Evolutionary conservation across 92 coral and sea anemone genomes (phyloP).

Genomic region (Micromussa lordhowensis): DNA sequence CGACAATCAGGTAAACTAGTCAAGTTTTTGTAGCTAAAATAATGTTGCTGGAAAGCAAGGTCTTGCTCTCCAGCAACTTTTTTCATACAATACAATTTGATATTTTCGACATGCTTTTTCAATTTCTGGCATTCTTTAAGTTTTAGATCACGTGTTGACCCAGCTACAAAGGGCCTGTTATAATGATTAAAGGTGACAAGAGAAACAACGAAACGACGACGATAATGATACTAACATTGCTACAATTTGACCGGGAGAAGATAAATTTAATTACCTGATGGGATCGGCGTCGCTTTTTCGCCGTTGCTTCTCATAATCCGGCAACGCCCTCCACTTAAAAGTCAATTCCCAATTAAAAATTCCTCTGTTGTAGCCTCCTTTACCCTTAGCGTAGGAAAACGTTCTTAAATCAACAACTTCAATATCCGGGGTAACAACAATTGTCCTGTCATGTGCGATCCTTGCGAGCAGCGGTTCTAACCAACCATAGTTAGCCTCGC

Average conservation of each 20-base stretch:
- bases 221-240: background rate
- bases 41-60: too few species aligned
- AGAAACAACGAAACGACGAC: background rate
- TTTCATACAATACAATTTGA: too few species aligned
- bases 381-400: conserved; percentile 77
- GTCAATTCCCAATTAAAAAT: conserved; percentile 98
- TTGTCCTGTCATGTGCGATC: conserved; percentile 84
- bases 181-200: background rate
- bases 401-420: conserved; percentile 93
- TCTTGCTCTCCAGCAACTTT: too few species aligned
- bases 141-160: too few species aligned
- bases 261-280: conserved; percentile 64
- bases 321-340: conserved; percentile 92
- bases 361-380: conserved; percentile 87
- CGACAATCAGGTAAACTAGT: too few species aligned
- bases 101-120: too few species aligned
- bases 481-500: conserved; percentile 98
- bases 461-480: conserved; percentile 98
- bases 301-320: conserved; percentile 84
- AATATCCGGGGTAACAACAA: conserved; percentile 96
- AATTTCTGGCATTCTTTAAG: too few species aligned
- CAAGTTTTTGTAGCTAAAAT: too few species aligned
- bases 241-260: background rate
- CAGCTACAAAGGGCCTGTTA: too few species aligned
- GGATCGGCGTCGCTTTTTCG: conserved; percentile 81